phyloP scores from a whole-genome alignment of 2,888 invertebrate species.

The Dioctria linearis region DNA sequence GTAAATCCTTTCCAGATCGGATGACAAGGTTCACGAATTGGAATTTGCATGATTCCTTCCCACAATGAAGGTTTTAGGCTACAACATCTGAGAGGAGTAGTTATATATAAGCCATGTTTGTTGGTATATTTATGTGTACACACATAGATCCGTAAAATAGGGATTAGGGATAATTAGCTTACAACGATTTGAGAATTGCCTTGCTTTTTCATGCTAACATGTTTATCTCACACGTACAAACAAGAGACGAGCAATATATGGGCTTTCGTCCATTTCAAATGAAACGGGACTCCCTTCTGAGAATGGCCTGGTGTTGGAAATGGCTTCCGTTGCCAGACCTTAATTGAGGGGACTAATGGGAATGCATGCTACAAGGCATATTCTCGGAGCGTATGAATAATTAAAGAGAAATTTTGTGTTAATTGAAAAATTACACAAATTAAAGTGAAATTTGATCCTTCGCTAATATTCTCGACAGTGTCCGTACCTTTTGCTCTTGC shows the following conservation, averaged over 20 bases:
- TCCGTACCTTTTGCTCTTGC: slow-evolving; percentile 26
- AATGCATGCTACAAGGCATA: slow-evolving; percentile 53
- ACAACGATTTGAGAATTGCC: slow-evolving; percentile 58
- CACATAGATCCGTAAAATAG: slow-evolving; percentile 52
- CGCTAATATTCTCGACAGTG: slow-evolving; percentile 35
- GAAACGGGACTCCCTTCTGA: slow-evolving; percentile 21
- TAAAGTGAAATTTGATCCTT: slow-evolving; percentile 56
- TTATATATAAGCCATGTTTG: neutral
- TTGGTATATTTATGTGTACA: slow-evolving; percentile 28
- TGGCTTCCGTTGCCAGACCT: slow-evolving; percentile 43
- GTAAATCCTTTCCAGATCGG: slow-evolving; percentile 42
- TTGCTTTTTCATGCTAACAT: slow-evolving; percentile 56
- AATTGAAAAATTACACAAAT: slow-evolving; percentile 59
- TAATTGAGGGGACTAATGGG: slow-evolving; percentile 58
- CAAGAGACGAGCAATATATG: slow-evolving; percentile 5
- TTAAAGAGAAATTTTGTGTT: slow-evolving; percentile 58
- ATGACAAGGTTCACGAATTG: slow-evolving; percentile 31
- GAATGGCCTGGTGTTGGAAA: slow-evolving; percentile 36
- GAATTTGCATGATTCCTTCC: slow-evolving; percentile 50
- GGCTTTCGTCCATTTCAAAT: slow-evolving; percentile 12
- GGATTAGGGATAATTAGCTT: slow-evolving; percentile 58
- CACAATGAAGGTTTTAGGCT: slow-evolving; percentile 7
- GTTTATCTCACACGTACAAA: slow-evolving; percentile 48
- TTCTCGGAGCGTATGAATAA: slow-evolving; percentile 53
- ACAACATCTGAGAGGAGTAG: slow-evolving; percentile 30